Conservation (phyloP, 30 jellyfish, hydroid and myxozoan genomes). For the Aurelia sp. region DNA sequence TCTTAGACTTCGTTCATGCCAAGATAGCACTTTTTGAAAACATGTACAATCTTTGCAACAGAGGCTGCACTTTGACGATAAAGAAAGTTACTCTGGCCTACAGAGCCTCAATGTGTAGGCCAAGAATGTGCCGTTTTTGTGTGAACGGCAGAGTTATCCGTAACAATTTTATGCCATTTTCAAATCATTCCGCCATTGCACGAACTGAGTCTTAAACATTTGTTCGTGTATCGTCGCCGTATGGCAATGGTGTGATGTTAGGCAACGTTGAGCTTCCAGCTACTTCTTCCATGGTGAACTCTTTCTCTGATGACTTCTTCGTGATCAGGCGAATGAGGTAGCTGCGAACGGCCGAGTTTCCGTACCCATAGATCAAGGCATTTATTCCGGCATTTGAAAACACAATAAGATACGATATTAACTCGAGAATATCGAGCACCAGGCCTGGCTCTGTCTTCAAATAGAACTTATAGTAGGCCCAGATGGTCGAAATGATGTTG, state of each 20-base stretch:
- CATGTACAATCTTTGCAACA: too few species aligned
- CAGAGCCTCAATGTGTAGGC: too few species aligned
- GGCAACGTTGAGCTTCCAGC: constrained; percentile 7
- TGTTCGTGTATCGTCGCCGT: not conserved
- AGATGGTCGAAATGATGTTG: constrained; percentile 15
- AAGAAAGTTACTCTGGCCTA: too few species aligned
- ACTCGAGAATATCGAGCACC: not conserved
- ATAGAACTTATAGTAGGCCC: constrained; percentile 46
- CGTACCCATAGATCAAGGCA: constrained; percentile 33
- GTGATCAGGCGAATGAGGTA: constrained; percentile 14
- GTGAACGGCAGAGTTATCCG: too few species aligned
- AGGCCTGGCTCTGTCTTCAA: constrained; percentile 20
- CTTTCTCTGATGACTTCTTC: not conserved
- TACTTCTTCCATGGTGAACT: not conserved
- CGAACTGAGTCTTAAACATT: too few species aligned
- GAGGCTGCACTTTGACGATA: too few species aligned
- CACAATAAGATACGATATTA: constrained; percentile 2
- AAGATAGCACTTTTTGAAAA: too few species aligned
- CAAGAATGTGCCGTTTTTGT: too few species aligned
- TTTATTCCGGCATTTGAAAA: constrained; percentile 32
- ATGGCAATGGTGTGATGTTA: not conserved
- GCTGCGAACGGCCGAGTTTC: constrained; percentile 27
- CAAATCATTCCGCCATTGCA: too few species aligned
- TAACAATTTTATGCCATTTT: too few species aligned
- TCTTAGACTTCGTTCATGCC: too few species aligned